Base-by-base conservation (phyloP, 2,888 invertebrate genomes). In the Fragum fragum region DNA sequence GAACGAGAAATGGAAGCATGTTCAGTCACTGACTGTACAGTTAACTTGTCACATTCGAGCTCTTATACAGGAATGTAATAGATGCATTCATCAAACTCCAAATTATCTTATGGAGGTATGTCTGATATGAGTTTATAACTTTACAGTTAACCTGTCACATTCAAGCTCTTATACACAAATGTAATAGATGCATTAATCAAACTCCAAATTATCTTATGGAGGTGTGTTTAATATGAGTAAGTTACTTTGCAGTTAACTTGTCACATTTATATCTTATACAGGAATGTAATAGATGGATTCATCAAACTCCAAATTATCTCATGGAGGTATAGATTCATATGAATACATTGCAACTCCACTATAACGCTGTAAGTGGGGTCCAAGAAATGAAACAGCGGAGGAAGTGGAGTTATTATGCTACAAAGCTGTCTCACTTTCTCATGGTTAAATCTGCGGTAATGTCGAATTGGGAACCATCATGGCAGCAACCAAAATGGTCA, bases 31-130 rank as follows among this genome's bases (percentile, higher is more conserved):
- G 26, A 89, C 91, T 5, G 83, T 92, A 47, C 87, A 91, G 42
- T 79, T 94, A 28, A 92, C 93, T 6, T 91, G 91, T 82, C 92
- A 92, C 68, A 91, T 94, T n/a, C 85, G 93, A 6, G 90, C 91
- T 28, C 88, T 93, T 29, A 89, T 94, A n/a, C 91, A 92, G 71
- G 90, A 92, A 72, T 93, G 92, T 86, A 91, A 92, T 81, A 80
- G 88, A 26, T 88, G 88, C 57, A 87, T 93, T 1, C 88, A 89
- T n/a, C 87, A 91, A 47, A 90, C 91, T 3, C 91, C 92, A 42
- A 77, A 86, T 26, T 89, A 90, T 61, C 90, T 93, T 32, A 71
- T 90, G 36, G 91, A 93, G 90, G 93, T 93, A 77, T 73, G 83
- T 71, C 14, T 9, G 7, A 39, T 39, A 39, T 9, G 7, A 90